phyloP scores from a whole-genome alignment of 2,797 vertebrate genomes.

The Chromis chromis region DNA sequence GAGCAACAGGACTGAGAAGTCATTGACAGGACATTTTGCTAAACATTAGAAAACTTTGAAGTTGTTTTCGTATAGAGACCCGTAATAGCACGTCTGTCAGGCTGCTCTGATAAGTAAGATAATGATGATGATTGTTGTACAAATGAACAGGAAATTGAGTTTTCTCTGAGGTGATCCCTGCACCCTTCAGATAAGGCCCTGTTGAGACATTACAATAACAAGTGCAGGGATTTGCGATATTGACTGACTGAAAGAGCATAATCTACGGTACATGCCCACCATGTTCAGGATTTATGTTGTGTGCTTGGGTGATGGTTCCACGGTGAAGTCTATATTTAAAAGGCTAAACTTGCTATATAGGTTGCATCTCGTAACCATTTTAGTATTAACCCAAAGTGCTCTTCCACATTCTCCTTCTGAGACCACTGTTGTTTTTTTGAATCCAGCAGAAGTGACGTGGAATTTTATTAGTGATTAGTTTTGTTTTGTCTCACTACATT shows the following conservation, averaged over 20 bases:
- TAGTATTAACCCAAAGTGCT: constrained; percentile 13
- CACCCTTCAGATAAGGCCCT: constrained; percentile 71
- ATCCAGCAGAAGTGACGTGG: constrained; percentile 8
- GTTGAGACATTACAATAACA: constrained; percentile 67
- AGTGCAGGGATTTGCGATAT: constrained; percentile 69
- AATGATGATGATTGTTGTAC: constrained; percentile 73
- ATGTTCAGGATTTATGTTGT: constrained; percentile 45
- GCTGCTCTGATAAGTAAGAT: constrained; percentile 69
- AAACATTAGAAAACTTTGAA: constrained; percentile 45
- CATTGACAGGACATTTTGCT: constrained; percentile 33
- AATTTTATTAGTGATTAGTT: constrained; percentile 49
- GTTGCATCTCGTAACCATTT: constrained; percentile 29
- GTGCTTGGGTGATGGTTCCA: constrained; percentile 32
- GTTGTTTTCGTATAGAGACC: constrained; percentile 56
- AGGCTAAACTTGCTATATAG: constrained; percentile 28
- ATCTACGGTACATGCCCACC: constrained; percentile 49
- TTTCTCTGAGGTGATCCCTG: constrained; percentile 73
- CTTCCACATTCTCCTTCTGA: background rate
- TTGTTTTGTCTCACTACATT: constrained; percentile 45
- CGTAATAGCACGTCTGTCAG: constrained; percentile 61
- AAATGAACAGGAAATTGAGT: constrained; percentile 79
- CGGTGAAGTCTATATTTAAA: constrained; percentile 47
- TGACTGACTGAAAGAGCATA: constrained; percentile 62
- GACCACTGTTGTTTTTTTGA: constrained; percentile 34
- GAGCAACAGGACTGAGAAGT: constrained; percentile 23